Evolutionary conservation across 1,140 invertebrate species (phyloP).

Genomic region (Halictus rubicundus): DNA sequence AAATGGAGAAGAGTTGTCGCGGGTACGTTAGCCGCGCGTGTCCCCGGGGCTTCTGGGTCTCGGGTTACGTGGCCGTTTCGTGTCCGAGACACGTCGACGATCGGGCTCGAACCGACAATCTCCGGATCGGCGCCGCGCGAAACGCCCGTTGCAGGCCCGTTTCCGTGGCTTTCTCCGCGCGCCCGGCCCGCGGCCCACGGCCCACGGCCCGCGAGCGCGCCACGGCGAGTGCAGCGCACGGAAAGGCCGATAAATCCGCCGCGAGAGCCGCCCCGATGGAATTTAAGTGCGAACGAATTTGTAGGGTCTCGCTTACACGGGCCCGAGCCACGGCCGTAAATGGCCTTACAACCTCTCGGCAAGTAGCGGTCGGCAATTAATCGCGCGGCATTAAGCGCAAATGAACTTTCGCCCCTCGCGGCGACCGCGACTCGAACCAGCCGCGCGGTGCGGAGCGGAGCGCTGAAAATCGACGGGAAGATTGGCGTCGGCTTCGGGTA

Average conservation of each 20-base stretch:
- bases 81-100: conserved; percentile 10
- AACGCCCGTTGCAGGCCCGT: conserved; percentile 6
- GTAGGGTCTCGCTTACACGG: conserved; percentile 75
- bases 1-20: conserved; percentile 73
- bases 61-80: conserved; percentile 21
- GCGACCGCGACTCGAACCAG: too few relatives aligned
- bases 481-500: conserved; percentile 30
- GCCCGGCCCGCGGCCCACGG: not conserved
- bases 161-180: conserved; percentile 31
- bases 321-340: conserved; percentile 73
- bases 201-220: not conserved
- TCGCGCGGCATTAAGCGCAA: conserved; percentile 69
- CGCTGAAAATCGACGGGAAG: conserved; percentile 42
- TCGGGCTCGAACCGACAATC: conserved; percentile 1
- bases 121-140: conserved; percentile 21
- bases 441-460: too few relatives aligned
- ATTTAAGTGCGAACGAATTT: conserved; percentile 80
- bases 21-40: conserved; percentile 24
- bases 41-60: conserved; percentile 15
- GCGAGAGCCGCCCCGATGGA: conserved; percentile 53
- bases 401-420: conserved; percentile 59
- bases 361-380: conserved; percentile 68
- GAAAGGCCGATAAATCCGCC: conserved; percentile 68
- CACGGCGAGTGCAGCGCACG: not conserved
- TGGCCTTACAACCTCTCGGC: conserved; percentile 71